Evolutionary conservation across 2,888 invertebrate species (phyloP), one percentile per base, ranked within the genome.

Genomic region (Allacma fusca): DNA sequence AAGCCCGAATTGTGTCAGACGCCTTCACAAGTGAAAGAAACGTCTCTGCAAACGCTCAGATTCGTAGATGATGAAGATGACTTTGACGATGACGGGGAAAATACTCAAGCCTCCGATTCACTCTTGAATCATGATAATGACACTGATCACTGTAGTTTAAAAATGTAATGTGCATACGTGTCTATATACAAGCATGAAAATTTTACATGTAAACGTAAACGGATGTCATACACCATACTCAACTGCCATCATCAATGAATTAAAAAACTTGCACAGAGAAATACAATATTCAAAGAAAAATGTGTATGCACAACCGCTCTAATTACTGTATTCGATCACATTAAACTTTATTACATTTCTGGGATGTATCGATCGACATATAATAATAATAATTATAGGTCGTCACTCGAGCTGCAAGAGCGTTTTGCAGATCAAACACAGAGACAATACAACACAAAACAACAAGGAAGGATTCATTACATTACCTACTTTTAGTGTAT

Each of bases 11-110:
- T n/a, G 23, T 57, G 23, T n/a, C 43, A 62, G 12, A 7, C 64
- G 19, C 19, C n/a, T 26, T 16, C 29, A 29, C 68, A 29, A n/a
- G 23, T 76, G 28, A 62, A 57, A 43, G 83, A 83, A 78, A 83
- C 81, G 40, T 81, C 82, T 24, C 67, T 83, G 34, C 82, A 83
- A 75, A 82, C 81, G 4, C 72, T 82, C 19, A 82, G 82, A 69
- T 83, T 82, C 78, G 83, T 80, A 13, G 83, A 83, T 78, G 83
- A 82, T 44, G 83, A 79, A 28, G 75, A 78, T 71, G 68, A 75
- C 67, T 23, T 24, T n/a, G 75, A 75, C 24, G 75, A 75, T 21
- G 74, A 79, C 50, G 72, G 69, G 64, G 68, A 75, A 67, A 57
- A 67, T 26, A 77, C 77, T 50, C 74, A 75, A 59, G 78, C 40